Percentiles rank a stretch among this genome's conserved stretches.
Evolutionary conservation across 1,140 invertebrate genomes (phyloP).

Genomic region (Heliconius eleuchia): DNA sequence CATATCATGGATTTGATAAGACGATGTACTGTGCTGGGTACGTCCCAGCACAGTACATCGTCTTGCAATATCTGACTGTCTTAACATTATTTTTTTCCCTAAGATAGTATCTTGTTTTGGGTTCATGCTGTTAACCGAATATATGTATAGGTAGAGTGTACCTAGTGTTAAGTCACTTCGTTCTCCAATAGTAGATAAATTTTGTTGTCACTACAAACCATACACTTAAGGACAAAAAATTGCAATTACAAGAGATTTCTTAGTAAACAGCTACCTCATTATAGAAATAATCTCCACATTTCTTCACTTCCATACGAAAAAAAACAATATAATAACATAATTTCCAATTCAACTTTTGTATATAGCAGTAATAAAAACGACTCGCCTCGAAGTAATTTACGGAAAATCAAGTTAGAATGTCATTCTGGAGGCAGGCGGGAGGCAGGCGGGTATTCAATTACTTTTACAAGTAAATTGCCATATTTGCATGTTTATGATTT

Average conservation of each 20-base stretch:
- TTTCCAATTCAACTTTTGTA: conserved; percentile 51
- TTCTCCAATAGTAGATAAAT: too few species aligned
- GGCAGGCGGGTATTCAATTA: conserved; percentile 62
- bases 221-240: too few species aligned
- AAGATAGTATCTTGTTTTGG: too few species aligned
- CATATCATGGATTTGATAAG: too few species aligned
- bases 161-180: too few species aligned
- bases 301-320: not conserved
- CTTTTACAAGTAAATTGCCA: conserved; percentile 65
- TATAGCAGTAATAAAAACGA: conserved; percentile 46
- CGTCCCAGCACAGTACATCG: too few species aligned
- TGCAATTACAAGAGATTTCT: not conserved
- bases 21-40: too few species aligned
- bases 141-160: too few species aligned
- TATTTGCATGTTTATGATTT: conserved; percentile 70
- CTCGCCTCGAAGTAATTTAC: conserved; percentile 49
- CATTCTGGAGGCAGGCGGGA: conserved; percentile 47
- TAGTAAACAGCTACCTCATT: not conserved
- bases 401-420: conserved; percentile 59
- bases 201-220: too few species aligned
- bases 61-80: too few species aligned
- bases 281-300: not conserved
- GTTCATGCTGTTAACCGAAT: too few species aligned
- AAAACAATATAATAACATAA: conserved; percentile 29
- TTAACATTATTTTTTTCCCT: too few species aligned